phyloP scores from a whole-genome alignment of 2,888 invertebrate genomes.

The Apomyelois bistriatella region DNA sequence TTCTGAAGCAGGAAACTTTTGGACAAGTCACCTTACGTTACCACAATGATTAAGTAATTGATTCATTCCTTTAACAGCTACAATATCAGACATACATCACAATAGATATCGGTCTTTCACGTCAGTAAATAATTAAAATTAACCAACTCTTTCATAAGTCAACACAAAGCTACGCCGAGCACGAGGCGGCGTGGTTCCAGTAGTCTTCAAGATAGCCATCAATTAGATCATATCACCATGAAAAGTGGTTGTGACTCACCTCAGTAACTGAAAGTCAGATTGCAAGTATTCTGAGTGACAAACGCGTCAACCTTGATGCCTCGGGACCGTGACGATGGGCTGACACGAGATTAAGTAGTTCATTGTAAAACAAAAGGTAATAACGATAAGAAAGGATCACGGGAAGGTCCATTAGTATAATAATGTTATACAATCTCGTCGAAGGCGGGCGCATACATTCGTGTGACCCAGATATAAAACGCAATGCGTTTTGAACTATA shows the following conservation, averaged over 20 bases:
- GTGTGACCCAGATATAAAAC: background rate
- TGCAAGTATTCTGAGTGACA: background rate
- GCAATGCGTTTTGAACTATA: background rate
- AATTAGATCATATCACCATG: background rate
- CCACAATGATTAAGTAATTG: too few species aligned
- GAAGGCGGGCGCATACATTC: background rate
- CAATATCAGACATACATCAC: too few species aligned
- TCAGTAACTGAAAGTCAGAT: background rate
- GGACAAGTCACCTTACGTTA: too few species aligned
- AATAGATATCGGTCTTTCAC: too few species aligned
- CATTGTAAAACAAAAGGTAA: background rate
- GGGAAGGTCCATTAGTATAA: background rate
- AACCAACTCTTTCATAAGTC: too few species aligned
- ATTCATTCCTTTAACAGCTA: too few species aligned
- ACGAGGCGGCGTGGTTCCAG: background rate
- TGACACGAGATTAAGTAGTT: background rate
- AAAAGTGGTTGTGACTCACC: background rate
- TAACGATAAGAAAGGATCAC: background rate
- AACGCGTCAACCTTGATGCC: slow-evolving; percentile 4
- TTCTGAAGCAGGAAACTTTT: too few species aligned
- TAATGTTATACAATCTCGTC: background rate
- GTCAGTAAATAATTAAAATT: too few species aligned
- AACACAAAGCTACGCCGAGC: background rate
- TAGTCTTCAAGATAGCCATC: background rate
- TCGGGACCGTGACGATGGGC: background rate